Conservation (phyloP, 2,113 vertebrate species). For the Malurus cyaneus region DNA sequence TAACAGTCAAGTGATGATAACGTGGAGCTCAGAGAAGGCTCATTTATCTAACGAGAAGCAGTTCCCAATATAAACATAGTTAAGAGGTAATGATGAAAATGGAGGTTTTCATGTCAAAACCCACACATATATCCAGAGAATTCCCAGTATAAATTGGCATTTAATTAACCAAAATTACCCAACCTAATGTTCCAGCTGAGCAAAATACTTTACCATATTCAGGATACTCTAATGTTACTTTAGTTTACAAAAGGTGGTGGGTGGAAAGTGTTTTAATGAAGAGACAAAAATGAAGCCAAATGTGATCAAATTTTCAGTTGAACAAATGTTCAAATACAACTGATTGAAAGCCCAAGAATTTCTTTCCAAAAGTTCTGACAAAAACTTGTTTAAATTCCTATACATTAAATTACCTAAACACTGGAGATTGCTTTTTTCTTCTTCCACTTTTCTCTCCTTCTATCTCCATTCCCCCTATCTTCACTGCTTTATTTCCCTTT, state of each 20-base stretch:
- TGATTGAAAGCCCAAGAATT: background rate
- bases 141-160: background rate
- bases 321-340: background rate
- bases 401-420: background rate
- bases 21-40: background rate
- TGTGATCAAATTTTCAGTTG: background rate
- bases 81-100: constrained; percentile 17
- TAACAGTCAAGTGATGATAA: background rate
- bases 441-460: background rate
- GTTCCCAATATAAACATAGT: constrained; percentile 14
- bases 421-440: background rate
- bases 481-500: background rate
- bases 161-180: background rate
- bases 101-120: background rate
- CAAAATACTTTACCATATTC: background rate
- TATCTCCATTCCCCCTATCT: background rate
- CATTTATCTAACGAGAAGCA: constrained; percentile 33
- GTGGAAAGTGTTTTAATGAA: background rate
- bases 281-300: background rate
- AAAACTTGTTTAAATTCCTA: background rate
- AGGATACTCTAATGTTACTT: background rate
- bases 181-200: background rate
- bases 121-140: background rate
- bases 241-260: background rate
- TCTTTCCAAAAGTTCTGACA: background rate